phyloP scores from a whole-genome alignment of 1,140 invertebrate species.

The Dufourea novaeangliae region DNA sequence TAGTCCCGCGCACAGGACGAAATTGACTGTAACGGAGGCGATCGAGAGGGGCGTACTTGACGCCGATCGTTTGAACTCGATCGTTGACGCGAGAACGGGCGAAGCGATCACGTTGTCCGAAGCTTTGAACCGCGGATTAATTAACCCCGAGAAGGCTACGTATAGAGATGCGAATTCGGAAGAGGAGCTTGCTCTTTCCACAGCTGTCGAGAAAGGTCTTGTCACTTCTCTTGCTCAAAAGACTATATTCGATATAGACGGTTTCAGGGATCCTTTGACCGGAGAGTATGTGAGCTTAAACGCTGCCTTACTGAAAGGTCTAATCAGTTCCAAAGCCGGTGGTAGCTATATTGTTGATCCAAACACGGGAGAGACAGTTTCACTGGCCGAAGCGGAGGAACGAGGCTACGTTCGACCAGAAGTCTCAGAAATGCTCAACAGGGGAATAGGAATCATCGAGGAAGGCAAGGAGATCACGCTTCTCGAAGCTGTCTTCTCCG shows the following conservation, averaged over 20 bases:
- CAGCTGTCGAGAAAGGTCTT: constrained; percentile 93
- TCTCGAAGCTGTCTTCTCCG: constrained; percentile 92
- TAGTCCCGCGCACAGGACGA: constrained; percentile 89
- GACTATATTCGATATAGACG: constrained; percentile 95
- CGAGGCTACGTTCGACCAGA: constrained; percentile 87
- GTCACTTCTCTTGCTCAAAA: constrained; percentile 93
- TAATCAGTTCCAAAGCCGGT: constrained; percentile 88
- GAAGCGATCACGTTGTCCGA: constrained; percentile 92
- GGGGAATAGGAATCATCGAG: constrained; percentile 90
- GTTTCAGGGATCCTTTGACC: constrained; percentile 92
- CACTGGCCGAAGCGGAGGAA: constrained; percentile 86
- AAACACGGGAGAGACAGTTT: constrained; percentile 88
- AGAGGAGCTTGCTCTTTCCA: constrained; percentile 88
- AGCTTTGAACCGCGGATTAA: constrained; percentile 90
- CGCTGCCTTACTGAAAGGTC: constrained; percentile 89
- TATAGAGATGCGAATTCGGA: constrained; percentile 88
- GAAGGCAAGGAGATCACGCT: constrained; percentile 89
- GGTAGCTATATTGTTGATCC: constrained; percentile 88
- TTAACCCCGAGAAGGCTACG: constrained; percentile 86
- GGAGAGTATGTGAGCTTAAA: constrained; percentile 94
- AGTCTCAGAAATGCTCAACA: constrained; percentile 92
- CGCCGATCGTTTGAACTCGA: constrained; percentile 87
- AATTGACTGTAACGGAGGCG: constrained; percentile 91
- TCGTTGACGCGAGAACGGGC: constrained; percentile 89
- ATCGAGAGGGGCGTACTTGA: constrained; percentile 93